A percentile compares a stretch with the other conserved stretches of the same genome.
These are phyloP conservation scores for Lamellibrachia luymesi DNA, from an alignment of 1,140 invertebrate genomes.

Conservation along the genomic window DNA sequence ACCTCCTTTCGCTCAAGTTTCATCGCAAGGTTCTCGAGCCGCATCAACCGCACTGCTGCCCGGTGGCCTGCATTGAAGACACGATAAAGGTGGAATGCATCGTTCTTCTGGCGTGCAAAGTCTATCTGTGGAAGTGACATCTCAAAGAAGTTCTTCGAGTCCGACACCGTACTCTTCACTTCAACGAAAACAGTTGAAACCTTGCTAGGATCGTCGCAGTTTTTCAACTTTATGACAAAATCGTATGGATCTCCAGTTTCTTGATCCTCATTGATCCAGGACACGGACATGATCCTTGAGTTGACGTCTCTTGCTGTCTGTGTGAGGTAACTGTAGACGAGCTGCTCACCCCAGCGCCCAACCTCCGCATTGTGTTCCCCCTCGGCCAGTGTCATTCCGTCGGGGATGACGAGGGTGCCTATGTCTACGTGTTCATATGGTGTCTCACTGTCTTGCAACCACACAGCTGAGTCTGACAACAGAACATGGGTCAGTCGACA, in stretches of 20 bases:
- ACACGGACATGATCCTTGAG: not conserved
- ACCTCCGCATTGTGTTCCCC: slow-evolving; percentile 27
- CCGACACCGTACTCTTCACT: slow-evolving; percentile 44
- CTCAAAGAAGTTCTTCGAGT: slow-evolving; percentile 45
- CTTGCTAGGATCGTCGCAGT: not conserved
- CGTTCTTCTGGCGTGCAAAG: slow-evolving; percentile 44
- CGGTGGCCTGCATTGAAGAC: slow-evolving; percentile 44
- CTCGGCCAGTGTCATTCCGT: not conserved
- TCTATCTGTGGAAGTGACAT: slow-evolving; percentile 45
- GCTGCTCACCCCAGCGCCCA: slow-evolving; percentile 44
- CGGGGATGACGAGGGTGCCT: not conserved
- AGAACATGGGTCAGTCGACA: not conserved
- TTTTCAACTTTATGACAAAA: not conserved
- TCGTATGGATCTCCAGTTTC: slow-evolving; percentile 12
- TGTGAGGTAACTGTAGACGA: slow-evolving; percentile 41
- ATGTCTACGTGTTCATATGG: not conserved
- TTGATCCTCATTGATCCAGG: slow-evolving; percentile 16
- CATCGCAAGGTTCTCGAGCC: slow-evolving; percentile 16
- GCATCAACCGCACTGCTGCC: slow-evolving; percentile 2
- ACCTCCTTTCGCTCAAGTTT: slow-evolving; percentile 17
- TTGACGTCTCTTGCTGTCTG: not conserved
- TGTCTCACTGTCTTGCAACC: not conserved
- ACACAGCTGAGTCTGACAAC: slow-evolving; percentile 1
- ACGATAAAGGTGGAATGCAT: slow-evolving; percentile 46
- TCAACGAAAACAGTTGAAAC: slow-evolving; percentile 30